A percentile compares a stretch with the other conserved stretches of the same genome.
phyloP scores from a whole-genome alignment of 1,140 invertebrate species.

The Macrobrachium nipponense region DNA sequence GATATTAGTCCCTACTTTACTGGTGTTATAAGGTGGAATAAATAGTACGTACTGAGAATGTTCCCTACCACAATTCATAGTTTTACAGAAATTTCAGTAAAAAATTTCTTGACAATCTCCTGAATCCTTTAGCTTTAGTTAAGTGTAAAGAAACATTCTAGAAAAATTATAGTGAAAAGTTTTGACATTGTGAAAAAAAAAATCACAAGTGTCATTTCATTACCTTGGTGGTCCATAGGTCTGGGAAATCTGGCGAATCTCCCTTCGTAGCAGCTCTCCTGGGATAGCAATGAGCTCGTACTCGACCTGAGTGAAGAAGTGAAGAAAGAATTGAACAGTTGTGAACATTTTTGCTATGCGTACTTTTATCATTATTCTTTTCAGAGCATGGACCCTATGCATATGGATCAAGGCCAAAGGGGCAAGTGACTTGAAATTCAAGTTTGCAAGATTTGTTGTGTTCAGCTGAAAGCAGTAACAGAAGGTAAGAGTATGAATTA shows the following conservation, averaged over 20 bases:
- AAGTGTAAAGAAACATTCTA: neutral
- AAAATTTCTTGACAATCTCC: no score
- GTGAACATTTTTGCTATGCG: neutral
- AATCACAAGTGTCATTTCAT: neutral
- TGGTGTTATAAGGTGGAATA: no score
- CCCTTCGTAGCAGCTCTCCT: constrained; percentile 10
- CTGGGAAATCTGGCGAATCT: constrained; percentile 31
- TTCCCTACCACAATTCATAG: no score
- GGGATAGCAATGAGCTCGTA: constrained; percentile 46
- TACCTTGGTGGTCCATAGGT: constrained; percentile 11
- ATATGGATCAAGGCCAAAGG: no score
- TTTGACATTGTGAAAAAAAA: neutral
- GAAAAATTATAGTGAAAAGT: neutral
- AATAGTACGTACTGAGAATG: no score
- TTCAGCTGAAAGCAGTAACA: no score
- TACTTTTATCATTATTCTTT: no score
- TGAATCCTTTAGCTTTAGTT: no score
- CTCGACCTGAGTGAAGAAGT: constrained; percentile 21
- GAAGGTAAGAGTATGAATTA: neutral
- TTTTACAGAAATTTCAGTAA: no score
- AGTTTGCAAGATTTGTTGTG: no score
- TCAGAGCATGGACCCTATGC: neutral
- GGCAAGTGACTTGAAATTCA: no score
- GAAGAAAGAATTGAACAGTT: neutral
- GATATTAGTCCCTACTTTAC: no score